Evolutionary conservation across 2,888 invertebrate species (phyloP).

Genomic region (Dorcus hopei): DNA sequence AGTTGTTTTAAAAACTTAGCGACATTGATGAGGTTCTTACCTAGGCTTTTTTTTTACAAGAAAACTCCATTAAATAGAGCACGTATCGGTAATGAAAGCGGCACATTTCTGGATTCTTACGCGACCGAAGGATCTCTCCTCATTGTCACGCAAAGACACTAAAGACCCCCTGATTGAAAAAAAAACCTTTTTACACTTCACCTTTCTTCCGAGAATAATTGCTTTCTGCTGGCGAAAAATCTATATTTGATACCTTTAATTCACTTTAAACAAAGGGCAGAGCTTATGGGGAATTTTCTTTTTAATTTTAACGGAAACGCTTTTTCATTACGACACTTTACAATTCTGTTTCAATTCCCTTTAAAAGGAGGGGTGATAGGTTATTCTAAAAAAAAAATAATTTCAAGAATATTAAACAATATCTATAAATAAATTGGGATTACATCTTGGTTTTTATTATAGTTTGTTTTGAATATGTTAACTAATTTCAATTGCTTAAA

Average conservation of each 20-base stretch:
- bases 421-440: too few relatives aligned
- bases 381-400: too few relatives aligned
- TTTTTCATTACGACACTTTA: too few relatives aligned
- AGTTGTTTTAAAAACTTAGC: slow-evolving; percentile 10
- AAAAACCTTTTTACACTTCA: slow-evolving; percentile 45
- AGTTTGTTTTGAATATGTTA: too few relatives aligned
- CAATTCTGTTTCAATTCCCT: too few relatives aligned
- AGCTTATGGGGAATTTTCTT: slow-evolving; percentile 16
- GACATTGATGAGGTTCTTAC: slow-evolving; percentile 39
- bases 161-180: slow-evolving; percentile 50
- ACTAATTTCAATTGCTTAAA: too few relatives aligned
- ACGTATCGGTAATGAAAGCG: slow-evolving; percentile 50
- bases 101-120: slow-evolving; percentile 42
- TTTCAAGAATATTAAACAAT: too few relatives aligned
- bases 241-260: slow-evolving; percentile 25
- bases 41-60: slow-evolving; percentile 49
- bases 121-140: slow-evolving; percentile 28
- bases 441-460: too few relatives aligned
- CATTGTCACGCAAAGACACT: slow-evolving; percentile 49
- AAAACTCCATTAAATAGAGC: slow-evolving; percentile 51
- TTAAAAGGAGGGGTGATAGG: too few relatives aligned
- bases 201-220: slow-evolving; percentile 45
- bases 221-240: slow-evolving; percentile 38
- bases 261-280: slow-evolving; percentile 19
- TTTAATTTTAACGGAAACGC: slow-evolving; percentile 11